A percentile compares a stretch with the other conserved stretches of the same genome.
Conservation (phyloP, 2,113 vertebrate species). For the Morone chrysops region DNA sequence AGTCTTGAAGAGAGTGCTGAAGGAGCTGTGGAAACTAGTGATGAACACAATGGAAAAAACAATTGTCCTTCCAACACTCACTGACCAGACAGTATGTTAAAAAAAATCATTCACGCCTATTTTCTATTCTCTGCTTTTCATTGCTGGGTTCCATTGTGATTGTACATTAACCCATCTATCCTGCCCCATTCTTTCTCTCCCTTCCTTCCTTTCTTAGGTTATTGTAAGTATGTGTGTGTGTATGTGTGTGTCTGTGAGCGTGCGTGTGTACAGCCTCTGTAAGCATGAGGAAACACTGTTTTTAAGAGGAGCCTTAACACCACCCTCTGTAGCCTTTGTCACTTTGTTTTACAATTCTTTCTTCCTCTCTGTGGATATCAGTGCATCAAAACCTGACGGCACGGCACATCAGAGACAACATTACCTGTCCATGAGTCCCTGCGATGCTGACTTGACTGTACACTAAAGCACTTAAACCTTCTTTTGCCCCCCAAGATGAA, state of each 20-base stretch:
- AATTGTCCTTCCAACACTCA: conserved; percentile 93
- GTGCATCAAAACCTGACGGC: conserved; percentile 43
- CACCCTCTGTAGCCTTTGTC: conserved; percentile 21
- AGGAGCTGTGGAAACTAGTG: conserved; percentile 98
- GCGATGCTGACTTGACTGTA: conserved; percentile 17
- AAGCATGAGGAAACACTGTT: conserved; percentile 62
- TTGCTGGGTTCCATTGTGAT: conserved; percentile 13
- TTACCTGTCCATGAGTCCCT: conserved; percentile 16
- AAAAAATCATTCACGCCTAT: not conserved
- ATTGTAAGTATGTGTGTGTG: conserved; percentile 76
- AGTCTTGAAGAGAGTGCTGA: conserved; percentile 95
- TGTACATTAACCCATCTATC: conserved; percentile 55
- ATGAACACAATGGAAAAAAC: conserved; percentile 99
- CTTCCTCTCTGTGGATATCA: conserved; percentile 19
- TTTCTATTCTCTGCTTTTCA: conserved; percentile 29
- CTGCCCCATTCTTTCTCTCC: conserved; percentile 57
- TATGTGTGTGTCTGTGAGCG: conserved; percentile 56
- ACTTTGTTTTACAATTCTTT: not conserved
- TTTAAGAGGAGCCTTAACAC: conserved; percentile 14
- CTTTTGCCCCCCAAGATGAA: conserved; percentile 22
- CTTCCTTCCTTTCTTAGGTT: conserved; percentile 64
- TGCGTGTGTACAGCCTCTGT: conserved; percentile 39
- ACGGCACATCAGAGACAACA: conserved; percentile 42
- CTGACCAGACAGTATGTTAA: conserved; percentile 92
- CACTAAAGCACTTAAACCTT: conserved; percentile 41